Base-by-base conservation (phyloP, 2,113 vertebrate species). In the Nothoprocta pentlandii region DNA sequence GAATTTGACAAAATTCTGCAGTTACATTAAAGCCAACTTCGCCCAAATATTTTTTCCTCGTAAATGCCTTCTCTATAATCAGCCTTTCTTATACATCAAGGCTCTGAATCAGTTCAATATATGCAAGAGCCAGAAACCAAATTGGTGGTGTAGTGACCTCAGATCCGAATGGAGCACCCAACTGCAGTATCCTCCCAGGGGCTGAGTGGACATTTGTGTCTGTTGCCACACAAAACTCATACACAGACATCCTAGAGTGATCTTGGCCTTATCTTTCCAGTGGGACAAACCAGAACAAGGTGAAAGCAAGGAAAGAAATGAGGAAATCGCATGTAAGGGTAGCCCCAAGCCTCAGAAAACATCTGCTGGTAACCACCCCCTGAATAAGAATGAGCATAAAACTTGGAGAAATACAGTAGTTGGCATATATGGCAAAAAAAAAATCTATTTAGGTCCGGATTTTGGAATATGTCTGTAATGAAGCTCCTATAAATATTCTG, bases 21-120 rank as follows among this genome's bases (percentile, higher is more conserved):
- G 59, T 9, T n/a, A 42, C 64, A 46, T 25, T 2, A 30, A 75
- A 75, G 86, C 23, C 34, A 47, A 92, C 53, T 89, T 64, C n/a
- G 77, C 25, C n/a, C 46, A 84, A 83, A 56, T 47, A 21, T 15
- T 71, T 41, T 71, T 41, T 51, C 34, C 20, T 54, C 42, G 26
- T 4, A 56, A 7, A 2, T 0, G 3, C 13, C 16, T 42, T 41
- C 30, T 26, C 47, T 23, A 3, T 0, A 12, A 36, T 17, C 53
- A n/a, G 22, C 9, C 16, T 59, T 84, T 51, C 63, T 71, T 4
- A 28, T 0, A 7, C 23, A 22, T 16, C 15, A 47, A 47, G 10
- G 69, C 30, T 61, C 46, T n/a, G 4, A 6, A 59, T 15, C 21
- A 23, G n/a, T 16, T 39, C 49, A 23, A 14, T 10, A 26, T 23